A percentile compares a stretch with the other conserved stretches of the same genome.
Evolutionary conservation across 1,140 invertebrate species (phyloP).

Genomic region (Drosophila asahinai): DNA sequence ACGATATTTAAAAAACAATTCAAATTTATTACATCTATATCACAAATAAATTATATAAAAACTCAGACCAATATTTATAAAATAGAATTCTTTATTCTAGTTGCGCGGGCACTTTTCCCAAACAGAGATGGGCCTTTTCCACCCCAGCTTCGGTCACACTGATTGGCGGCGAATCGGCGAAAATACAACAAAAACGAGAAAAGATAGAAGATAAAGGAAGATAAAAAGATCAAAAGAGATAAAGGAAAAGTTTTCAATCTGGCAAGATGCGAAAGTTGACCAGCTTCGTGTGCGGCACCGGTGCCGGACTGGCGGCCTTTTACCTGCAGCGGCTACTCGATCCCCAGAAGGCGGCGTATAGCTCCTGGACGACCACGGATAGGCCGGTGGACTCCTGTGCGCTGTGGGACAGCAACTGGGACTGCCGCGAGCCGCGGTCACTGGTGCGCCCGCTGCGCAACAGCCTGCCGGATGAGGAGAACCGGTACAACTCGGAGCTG

Average conservation of each 20-base stretch:
- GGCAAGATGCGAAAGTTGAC: constrained; percentile 66
- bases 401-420: constrained; percentile 95
- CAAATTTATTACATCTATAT: too few relatives aligned
- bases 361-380: constrained; percentile 89
- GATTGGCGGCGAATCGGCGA: constrained; percentile 7
- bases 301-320: constrained; percentile 70
- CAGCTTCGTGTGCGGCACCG: constrained; percentile 70
- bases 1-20: too few relatives aligned
- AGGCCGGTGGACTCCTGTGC: constrained; percentile 86
- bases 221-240: background rate
- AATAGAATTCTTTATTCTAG: too few relatives aligned
- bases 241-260: background rate
- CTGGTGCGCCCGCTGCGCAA: constrained; percentile 88
- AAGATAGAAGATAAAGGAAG: constrained; percentile 1
- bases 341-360: constrained; percentile 49
- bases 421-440: constrained; percentile 91
- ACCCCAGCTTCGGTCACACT: constrained; percentile 3
- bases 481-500: constrained; percentile 88
- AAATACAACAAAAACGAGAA: background rate
- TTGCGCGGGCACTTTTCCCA: too few relatives aligned
- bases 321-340: constrained; percentile 65
- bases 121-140: too few relatives aligned
- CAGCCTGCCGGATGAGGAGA: constrained; percentile 87
- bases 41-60: too few relatives aligned
- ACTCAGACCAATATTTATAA: too few relatives aligned